These are phyloP conservation scores for Parasteatoda lunata DNA, from an alignment of 2,888 invertebrate species.

Conservation along the genomic window DNA sequence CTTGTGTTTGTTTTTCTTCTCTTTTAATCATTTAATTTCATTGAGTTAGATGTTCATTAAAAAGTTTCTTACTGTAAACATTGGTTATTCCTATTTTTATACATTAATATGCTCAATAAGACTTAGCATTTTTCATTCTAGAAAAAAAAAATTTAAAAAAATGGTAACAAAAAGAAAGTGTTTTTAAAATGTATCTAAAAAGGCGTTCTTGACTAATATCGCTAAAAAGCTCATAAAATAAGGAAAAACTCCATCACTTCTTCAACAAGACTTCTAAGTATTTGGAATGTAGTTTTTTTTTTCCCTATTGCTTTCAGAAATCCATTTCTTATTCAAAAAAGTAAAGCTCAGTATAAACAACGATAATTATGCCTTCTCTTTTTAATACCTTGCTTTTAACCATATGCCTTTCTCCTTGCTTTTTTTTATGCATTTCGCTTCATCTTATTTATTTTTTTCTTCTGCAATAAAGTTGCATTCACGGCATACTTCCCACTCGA, in stretches of 20 bases:
- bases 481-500: slow-evolving; percentile 33
- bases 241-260: background rate
- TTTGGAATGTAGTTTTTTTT: background rate
- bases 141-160: too few relatives aligned
- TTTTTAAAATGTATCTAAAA: too few relatives aligned
- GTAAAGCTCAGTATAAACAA: background rate
- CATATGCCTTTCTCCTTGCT: background rate
- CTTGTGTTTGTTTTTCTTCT: too few relatives aligned
- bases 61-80: too few relatives aligned
- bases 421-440: background rate
- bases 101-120: too few relatives aligned
- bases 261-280: background rate
- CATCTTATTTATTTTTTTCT: slow-evolving; percentile 16
- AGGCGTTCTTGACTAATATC: background rate
- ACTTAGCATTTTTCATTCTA: too few relatives aligned
- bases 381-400: slow-evolving; percentile 4
- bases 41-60: too few relatives aligned
- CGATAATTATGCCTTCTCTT: slow-evolving; percentile 1
- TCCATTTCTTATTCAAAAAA: background rate
- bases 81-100: too few relatives aligned
- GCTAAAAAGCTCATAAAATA: slow-evolving; percentile 1
- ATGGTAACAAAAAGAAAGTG: too few relatives aligned
- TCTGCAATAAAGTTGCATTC: slow-evolving; percentile 53
- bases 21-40: too few relatives aligned
- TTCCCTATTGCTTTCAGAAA: background rate